Base-by-base conservation (phyloP, 2,113 vertebrate species). In the Gambusia affinis region DNA sequence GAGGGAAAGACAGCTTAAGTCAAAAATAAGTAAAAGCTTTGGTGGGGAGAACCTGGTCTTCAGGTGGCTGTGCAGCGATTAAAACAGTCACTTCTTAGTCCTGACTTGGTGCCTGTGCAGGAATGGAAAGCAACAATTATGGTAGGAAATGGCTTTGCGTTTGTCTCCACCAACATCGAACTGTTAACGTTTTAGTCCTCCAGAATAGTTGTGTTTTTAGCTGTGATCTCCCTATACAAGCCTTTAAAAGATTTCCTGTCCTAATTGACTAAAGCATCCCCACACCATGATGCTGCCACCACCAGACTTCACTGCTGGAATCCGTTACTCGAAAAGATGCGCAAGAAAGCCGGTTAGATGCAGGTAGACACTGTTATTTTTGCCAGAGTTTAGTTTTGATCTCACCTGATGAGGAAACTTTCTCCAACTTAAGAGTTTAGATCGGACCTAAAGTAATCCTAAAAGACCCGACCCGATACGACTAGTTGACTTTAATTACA, bases 21-120 rank as follows among this genome's bases (percentile, higher is more conserved):
- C 42, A 39, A 33, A 62, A 65, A 81, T 19, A 71, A 71, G 35
- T 67, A 60, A 75, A 63, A 70, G 74, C 51, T 30, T 77, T 29
- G 27, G 12, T 39, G 12, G 8, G n/a, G 39, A 60, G 47, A 37
- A 47, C 27, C 29, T 27, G 28, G 65, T 11, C 54, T 61, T 81
- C 64, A 68, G 27, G 33, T 68, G 22, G 47, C 37, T 33, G 61
- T 77, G 77, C 14, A 15, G 39, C 30, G 57, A 71, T 70, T 60
- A 66, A 22, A 80, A 44, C 6, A n/a, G 70, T 67, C 35, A 31
- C 60, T 71, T 37, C 80, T 69, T 62, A 31, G 4, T 29, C 57
- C 27, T 57, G 67, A 65, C 64, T 57, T 37, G 39, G 65, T 30
- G n/a, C 28, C 19, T 60, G 4, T 66, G 71, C 54, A 33, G 37